These are phyloP conservation scores for Suricata suricatta DNA, from an alignment of 2,113 vertebrate genomes.

Conservation along the genomic window DNA sequence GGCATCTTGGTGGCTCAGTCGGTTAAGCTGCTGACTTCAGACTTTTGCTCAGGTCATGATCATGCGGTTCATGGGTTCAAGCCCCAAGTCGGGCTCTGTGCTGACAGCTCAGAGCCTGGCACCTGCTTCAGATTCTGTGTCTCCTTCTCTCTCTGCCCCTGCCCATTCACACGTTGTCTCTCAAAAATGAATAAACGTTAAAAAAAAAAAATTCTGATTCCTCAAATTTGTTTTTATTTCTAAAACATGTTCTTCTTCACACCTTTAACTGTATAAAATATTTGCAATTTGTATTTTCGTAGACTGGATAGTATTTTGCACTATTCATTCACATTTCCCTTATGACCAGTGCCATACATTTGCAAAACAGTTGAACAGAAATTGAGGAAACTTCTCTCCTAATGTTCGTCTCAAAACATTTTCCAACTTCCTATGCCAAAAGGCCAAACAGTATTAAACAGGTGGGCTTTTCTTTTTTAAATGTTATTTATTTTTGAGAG, in stretches of 20 bases:
- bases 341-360: background rate
- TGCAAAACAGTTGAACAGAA: constrained; percentile 37
- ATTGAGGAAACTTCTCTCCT: background rate
- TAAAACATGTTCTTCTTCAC: background rate
- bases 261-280: background rate
- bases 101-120: too few relatives aligned
- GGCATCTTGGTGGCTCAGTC: too few relatives aligned
- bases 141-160: too few relatives aligned
- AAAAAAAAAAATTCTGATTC: background rate
- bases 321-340: background rate
- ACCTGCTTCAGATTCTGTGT: too few relatives aligned
- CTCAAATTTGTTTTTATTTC: constrained; percentile 14
- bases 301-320: background rate
- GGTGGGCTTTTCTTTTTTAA: background rate
- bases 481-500: too few relatives aligned
- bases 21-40: too few relatives aligned
- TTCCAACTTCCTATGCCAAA: background rate
- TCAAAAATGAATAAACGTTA: too few relatives aligned
- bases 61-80: too few relatives aligned
- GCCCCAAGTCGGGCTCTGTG: too few relatives aligned
- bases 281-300: background rate
- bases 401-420: background rate
- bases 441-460: background rate
- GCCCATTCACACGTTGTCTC: too few relatives aligned
- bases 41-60: too few relatives aligned